Evolutionary conservation across 1,140 invertebrate genomes (phyloP).

Genomic region (Diorhabda carinulata): DNA sequence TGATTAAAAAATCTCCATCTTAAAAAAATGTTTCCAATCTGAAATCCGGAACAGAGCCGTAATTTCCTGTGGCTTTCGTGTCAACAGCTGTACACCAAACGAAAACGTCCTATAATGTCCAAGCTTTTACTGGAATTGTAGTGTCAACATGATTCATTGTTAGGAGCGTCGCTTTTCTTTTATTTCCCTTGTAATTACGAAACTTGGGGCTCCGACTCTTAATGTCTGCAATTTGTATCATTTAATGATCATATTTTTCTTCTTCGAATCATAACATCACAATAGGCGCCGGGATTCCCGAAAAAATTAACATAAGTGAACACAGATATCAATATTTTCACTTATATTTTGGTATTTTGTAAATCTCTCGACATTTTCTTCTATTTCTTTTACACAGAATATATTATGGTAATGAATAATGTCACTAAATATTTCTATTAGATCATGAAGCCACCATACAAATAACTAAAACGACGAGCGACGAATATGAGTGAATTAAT

Average conservation of each 20-base stretch:
- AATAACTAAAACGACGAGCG: too few relatives aligned
- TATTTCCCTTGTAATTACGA: conserved; percentile 14
- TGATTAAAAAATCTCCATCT: conserved; percentile 45
- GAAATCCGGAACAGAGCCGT: conserved; percentile 36
- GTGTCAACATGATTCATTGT: conserved; percentile 38
- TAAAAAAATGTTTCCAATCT: conserved; percentile 41
- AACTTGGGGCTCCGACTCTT: neutral
- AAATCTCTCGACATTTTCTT: too few relatives aligned
- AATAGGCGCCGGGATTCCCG: too few relatives aligned
- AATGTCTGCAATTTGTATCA: conserved; percentile 15
- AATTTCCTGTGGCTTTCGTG: conserved; percentile 43
- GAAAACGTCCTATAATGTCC: conserved; percentile 26
- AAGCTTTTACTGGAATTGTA: conserved; percentile 41
- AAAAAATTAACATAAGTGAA: too few relatives aligned
- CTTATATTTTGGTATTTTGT: too few relatives aligned
- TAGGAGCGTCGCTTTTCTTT: conserved; percentile 26
- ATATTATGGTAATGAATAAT: too few relatives aligned
- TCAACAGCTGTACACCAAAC: conserved; percentile 34
- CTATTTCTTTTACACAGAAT: too few relatives aligned
- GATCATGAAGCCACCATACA: too few relatives aligned
- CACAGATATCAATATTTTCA: too few relatives aligned
- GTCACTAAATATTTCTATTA: too few relatives aligned
- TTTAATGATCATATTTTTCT: conserved; percentile 10
- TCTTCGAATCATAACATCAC: neutral
- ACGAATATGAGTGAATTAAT: too few relatives aligned